Evolutionary conservation across 2,797 vertebrate species (phyloP), one percentile per base, ranked within the genome.

Genomic region (Microctenopoma lineatum): DNA sequence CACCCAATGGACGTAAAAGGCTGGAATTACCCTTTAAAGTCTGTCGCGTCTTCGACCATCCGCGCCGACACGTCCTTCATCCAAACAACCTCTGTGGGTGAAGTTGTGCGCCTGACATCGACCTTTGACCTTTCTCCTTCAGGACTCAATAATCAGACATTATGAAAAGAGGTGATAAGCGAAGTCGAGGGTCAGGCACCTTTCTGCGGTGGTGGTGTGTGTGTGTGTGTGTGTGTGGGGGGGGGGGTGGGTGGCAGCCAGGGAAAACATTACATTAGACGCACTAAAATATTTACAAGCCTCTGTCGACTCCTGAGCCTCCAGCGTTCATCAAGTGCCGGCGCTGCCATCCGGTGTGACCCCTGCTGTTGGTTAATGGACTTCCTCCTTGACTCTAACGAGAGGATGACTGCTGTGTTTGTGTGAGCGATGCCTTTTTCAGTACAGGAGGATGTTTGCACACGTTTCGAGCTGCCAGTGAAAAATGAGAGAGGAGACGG

Each of bases 271-370:
- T 58, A 77, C 85, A 77, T 86, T 84, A 87, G 74, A 75, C 75
- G 15, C 67, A 69, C 79, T 87, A 45, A 87, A 87, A 88, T 90
- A 90, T 87, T 89, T 84, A 90, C 73, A 60, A 85, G 81, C 41
- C 80, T 70, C 79, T 4, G 64, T 72, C 51, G 66, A 75, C 71
- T 84, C 64, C 77, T n/a, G 55, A 68, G 75, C 64, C 67, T 69
- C 29, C 69, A 57, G 73, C 62, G 71, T 64, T 77, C 60, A 79
- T 84, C 79, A 48, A 62, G 70, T 72, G 78, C 66, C 80, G 73
- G 79, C 26, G 54, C 66, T 65, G 65, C 73, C 79, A 75, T 84
- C 81, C 73, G 52, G 72, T 81, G 74, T 65, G 68, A 60, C 74
- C 75, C 81, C 66, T 1, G 73, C 77, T 81, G 79, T 75, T 81